Evolutionary conservation across 2,888 invertebrate genomes (phyloP).

Genomic region (Onchidella celtica): DNA sequence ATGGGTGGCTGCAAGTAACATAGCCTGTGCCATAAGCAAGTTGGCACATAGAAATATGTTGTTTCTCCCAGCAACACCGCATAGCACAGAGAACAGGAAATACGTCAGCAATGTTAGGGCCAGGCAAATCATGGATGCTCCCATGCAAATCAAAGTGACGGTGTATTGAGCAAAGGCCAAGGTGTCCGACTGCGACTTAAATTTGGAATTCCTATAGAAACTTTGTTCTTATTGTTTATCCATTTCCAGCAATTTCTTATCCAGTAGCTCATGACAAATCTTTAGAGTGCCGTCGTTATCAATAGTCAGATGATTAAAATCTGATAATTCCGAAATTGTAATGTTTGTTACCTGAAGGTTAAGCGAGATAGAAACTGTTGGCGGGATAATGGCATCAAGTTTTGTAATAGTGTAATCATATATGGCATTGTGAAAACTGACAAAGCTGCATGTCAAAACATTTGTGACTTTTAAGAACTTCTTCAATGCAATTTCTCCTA

Average conservation of each 20-base stretch:
- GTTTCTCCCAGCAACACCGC: slow-evolving; percentile 21
- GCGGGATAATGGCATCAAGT: background rate
- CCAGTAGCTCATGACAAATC: slow-evolving; percentile 12
- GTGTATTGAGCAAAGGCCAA: background rate
- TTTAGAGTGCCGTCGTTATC: background rate
- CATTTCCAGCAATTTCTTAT: background rate
- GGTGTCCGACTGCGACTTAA: background rate
- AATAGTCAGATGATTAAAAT: background rate
- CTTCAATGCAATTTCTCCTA: no score
- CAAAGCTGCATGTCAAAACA: background rate
- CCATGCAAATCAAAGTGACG: slow-evolving; percentile 11
- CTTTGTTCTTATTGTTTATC: no score
- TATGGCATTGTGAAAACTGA: background rate
- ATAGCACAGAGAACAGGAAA: background rate
- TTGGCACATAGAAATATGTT: slow-evolving; percentile 25
- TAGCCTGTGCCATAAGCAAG: slow-evolving; percentile 22
- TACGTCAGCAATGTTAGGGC: slow-evolving; percentile 25
- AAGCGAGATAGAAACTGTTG: background rate
- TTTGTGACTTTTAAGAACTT: background rate
- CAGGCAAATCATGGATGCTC: slow-evolving; percentile 33
- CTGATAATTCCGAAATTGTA: background rate
- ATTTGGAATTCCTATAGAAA: no score
- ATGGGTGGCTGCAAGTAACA: background rate
- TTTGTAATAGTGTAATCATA: background rate
- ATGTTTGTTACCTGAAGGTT: background rate